A percentile compares a stretch with the other conserved stretches of the same genome.
Evolutionary conservation across 2,113 vertebrate species (phyloP).

Genomic region (Rhinichthys klamathensis): DNA sequence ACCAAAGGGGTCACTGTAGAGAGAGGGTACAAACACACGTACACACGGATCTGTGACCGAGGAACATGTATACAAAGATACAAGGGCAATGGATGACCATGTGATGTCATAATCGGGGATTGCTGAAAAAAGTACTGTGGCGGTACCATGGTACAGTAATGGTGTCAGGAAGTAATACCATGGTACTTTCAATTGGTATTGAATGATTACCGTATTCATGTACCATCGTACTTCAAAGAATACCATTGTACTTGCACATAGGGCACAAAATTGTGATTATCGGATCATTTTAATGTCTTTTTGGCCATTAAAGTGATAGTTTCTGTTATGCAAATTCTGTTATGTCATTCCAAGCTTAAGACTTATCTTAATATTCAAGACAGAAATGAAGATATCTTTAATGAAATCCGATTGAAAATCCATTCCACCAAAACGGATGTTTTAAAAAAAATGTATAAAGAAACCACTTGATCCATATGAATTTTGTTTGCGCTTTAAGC

Average conservation of each 20-base stretch:
- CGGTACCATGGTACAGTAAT: not conserved
- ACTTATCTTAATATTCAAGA: not conserved
- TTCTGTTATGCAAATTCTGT: not conserved
- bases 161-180: not conserved
- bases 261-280: not conserved
- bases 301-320: not conserved
- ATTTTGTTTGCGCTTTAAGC: not conserved
- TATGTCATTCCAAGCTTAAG: not conserved
- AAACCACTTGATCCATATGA: not conserved
- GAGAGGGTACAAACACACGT: slow-evolving; percentile 51
- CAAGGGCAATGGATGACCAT: not conserved
- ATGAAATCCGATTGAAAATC: not conserved
- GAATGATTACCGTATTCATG: not conserved
- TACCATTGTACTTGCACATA: not conserved
- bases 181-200: not conserved
- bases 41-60: slow-evolving; percentile 33
- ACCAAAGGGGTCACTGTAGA: slow-evolving; percentile 63
- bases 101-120: slow-evolving; percentile 10
- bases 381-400: not conserved
- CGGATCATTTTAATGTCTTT: not conserved
- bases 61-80: slow-evolving; percentile 18
- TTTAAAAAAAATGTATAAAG: not conserved
- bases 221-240: not conserved
- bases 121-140: not conserved
- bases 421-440: not conserved